Conservation (phyloP, 2,888 invertebrate genomes). For the Acleris holmiana region DNA sequence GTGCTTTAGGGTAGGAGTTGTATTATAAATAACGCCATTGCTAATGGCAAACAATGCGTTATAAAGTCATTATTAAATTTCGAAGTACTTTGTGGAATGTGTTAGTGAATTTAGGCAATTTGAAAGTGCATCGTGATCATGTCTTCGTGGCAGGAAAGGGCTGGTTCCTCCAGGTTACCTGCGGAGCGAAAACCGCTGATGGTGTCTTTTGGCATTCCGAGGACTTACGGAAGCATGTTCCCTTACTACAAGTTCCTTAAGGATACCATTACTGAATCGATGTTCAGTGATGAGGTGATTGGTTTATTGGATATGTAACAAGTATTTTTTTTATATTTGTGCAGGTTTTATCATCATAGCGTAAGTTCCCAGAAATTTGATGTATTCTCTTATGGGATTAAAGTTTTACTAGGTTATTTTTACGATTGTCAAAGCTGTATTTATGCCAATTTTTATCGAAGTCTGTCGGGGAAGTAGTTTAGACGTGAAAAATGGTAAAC, state of each 20-base stretch:
- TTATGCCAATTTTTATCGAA: too few relatives aligned
- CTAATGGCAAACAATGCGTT: constrained; percentile 63
- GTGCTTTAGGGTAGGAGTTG: constrained; percentile 1
- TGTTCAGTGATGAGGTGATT: constrained; percentile 55
- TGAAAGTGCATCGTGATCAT: constrained; percentile 45
- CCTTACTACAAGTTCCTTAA: constrained; percentile 86
- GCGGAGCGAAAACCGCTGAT: constrained; percentile 73
- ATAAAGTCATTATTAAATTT: constrained; percentile 24
- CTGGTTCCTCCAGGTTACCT: constrained; percentile 57
- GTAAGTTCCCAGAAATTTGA: too few relatives aligned
- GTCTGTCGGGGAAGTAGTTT: too few relatives aligned
- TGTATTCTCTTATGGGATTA: too few relatives aligned
- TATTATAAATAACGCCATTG: constrained; percentile 49
- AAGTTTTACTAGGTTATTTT: too few relatives aligned
- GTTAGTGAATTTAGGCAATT: constrained; percentile 19
- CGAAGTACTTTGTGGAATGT: constrained; percentile 19
- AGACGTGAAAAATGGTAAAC: background rate
- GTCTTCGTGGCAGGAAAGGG: constrained; percentile 56
- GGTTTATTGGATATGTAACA: background rate
- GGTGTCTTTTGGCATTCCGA: constrained; percentile 70
- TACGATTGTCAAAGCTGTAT: too few relatives aligned
- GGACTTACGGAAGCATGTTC: constrained; percentile 86
- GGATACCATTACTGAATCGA: constrained; percentile 69
- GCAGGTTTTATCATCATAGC: too few relatives aligned
- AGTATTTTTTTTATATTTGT: too few relatives aligned